These are phyloP conservation scores for Prosapia bicincta DNA, from an alignment of 2,888 invertebrate genomes.

Conservation along the genomic window DNA sequence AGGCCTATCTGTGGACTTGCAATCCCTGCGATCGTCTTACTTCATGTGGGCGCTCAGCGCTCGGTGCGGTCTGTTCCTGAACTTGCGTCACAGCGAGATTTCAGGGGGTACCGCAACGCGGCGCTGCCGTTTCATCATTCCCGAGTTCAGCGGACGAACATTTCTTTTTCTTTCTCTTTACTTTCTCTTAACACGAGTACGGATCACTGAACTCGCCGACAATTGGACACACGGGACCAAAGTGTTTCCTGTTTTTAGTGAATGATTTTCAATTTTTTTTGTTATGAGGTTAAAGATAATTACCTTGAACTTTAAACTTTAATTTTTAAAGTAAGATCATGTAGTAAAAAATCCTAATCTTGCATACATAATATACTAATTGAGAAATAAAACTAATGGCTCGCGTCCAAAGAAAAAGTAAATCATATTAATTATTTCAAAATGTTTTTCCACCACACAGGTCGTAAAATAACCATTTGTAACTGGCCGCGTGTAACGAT, in stretches of 20 bases:
- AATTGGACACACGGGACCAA: too few species aligned
- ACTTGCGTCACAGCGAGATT: slow-evolving; percentile 9
- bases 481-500: too few species aligned
- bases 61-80: not conserved
- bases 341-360: too few species aligned
- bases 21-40: slow-evolving; percentile 17
- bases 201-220: too few species aligned
- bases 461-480: too few species aligned
- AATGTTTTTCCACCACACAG: too few species aligned
- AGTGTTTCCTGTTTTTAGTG: not conserved
- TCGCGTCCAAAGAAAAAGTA: too few species aligned
- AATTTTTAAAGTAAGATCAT: too few species aligned
- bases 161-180: not conserved
- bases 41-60: slow-evolving; percentile 3
- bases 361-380: too few species aligned
- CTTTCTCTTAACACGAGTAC: not conserved
- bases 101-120: not conserved
- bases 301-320: not conserved
- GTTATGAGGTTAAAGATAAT: not conserved
- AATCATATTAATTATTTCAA: too few species aligned
- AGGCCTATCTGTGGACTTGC: slow-evolving; percentile 16
- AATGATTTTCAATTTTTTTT: not conserved
- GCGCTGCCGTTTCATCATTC: not conserved
- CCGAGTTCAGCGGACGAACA: not conserved
- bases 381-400: too few species aligned